Evolutionary conservation across 2,797 vertebrate genomes (phyloP), one percentile per base, ranked within the genome.

Genomic region (Peromyscus melanophrys): DNA sequence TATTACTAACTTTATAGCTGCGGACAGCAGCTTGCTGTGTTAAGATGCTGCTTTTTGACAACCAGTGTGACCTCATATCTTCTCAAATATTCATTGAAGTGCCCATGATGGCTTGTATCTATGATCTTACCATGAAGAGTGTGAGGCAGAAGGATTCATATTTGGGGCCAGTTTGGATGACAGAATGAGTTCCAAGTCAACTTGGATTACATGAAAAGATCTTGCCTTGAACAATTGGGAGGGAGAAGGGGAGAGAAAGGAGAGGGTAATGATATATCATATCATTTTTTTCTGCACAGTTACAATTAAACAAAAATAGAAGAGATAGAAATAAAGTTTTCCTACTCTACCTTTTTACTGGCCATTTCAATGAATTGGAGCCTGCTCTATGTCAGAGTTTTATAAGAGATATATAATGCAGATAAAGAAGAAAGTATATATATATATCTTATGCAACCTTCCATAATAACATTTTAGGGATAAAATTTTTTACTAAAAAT

Each of bases 1-100:
- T 67, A 34, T 55, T 88, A 37, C 14, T 83, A 69, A 46, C 49
- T 57, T 94, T 92, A 71, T 21, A 91, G 31, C 17, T 67, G 27
- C 85, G 43, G 55, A 73, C 27, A 65, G 43, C 63, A 78, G 37
- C 23, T 88, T 27, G 31, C 65, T 86, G 25, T 75, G 71, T 46
- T 83, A 34, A 78, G 13, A 63, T n/a, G 4, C 12, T 46, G 49
- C 1, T 46, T 17, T 55, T 83, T 96, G n/a, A 63, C 84, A 57
- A 84, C 34, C 34, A n/a, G 8, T 37, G 21, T 89, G 34, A 78
- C n/a, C 34, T 75, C 55, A 65, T 27, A 57, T 37, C 29, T 86
- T 87, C 69, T 82, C 43, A 87, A 76, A 49, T 93, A 90, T n/a
- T 92, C 46, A 71, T 55, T 19, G n/a, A 55, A 46, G 23, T 55